A percentile compares a stretch with the other conserved stretches of the same genome.
Conservation (phyloP, 2,113 vertebrate species). For the Vombatus ursinus region DNA sequence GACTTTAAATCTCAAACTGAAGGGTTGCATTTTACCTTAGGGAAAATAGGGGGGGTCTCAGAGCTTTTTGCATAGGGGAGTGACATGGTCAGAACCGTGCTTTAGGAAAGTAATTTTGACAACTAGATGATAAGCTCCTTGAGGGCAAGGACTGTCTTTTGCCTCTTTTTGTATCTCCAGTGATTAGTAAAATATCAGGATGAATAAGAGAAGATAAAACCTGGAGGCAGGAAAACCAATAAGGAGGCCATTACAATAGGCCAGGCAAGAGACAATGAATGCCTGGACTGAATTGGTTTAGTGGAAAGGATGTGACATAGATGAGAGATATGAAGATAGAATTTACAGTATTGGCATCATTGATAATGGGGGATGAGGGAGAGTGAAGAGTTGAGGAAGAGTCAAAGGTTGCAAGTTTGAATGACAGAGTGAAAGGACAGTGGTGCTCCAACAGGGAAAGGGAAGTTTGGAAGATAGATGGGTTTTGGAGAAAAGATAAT, state of each 20-base stretch:
- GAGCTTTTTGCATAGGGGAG: neutral
- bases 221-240: neutral
- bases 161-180: neutral
- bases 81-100: neutral
- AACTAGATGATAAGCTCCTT: neutral
- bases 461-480: neutral
- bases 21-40: neutral
- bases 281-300: neutral
- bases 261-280: neutral
- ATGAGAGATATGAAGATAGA: neutral
- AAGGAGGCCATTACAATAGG: neutral
- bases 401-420: neutral
- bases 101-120: neutral
- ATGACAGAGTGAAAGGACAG: neutral
- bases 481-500: neutral
- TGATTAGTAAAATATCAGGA: neutral
- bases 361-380: neutral
- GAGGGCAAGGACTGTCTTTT: neutral
- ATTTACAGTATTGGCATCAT: neutral
- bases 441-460: neutral
- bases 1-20: neutral
- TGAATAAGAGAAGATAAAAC: neutral
- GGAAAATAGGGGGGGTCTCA: neutral
- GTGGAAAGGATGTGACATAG: neutral
- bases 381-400: neutral